These are phyloP conservation scores for Pterois miles DNA, from an alignment of 2,797 vertebrate genomes.

Conservation along the genomic window DNA sequence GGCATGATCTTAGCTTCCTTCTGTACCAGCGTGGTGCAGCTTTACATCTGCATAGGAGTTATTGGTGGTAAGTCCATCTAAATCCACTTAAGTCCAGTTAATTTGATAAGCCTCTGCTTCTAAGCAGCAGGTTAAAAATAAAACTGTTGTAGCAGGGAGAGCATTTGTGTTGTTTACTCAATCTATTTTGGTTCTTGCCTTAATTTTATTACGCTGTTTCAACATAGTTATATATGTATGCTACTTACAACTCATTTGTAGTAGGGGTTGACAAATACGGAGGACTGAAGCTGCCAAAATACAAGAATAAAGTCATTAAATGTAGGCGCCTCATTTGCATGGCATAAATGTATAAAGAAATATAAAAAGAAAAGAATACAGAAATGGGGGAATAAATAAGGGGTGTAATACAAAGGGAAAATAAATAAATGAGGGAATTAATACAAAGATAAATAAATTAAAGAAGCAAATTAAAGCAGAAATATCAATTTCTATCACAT, in stretches of 20 bases:
- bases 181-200: background rate
- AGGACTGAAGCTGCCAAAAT: background rate
- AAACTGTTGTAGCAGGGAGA: background rate
- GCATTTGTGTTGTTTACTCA: background rate
- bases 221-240: background rate
- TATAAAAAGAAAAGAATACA: too few relatives aligned
- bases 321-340: too few relatives aligned
- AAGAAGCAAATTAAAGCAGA: too few relatives aligned
- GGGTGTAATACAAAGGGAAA: too few relatives aligned
- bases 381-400: too few relatives aligned
- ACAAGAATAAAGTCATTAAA: too few relatives aligned
- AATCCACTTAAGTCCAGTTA: constrained; percentile 35
- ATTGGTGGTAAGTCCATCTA: constrained; percentile 88
- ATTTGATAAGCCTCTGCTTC: constrained; percentile 32
- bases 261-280: background rate
- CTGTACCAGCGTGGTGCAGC: constrained; percentile 87
- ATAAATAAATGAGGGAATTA: too few relatives aligned
- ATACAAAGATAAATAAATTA: too few relatives aligned
- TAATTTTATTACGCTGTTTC: background rate
- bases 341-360: too few relatives aligned
- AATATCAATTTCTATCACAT: too few relatives aligned
- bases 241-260: background rate
- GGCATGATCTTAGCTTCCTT: constrained; percentile 95
- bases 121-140: constrained; percentile 35
- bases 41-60: constrained; percentile 94